Evolutionary conservation across 2,888 invertebrate genomes (phyloP).

Genomic region (Eulithis testata): DNA sequence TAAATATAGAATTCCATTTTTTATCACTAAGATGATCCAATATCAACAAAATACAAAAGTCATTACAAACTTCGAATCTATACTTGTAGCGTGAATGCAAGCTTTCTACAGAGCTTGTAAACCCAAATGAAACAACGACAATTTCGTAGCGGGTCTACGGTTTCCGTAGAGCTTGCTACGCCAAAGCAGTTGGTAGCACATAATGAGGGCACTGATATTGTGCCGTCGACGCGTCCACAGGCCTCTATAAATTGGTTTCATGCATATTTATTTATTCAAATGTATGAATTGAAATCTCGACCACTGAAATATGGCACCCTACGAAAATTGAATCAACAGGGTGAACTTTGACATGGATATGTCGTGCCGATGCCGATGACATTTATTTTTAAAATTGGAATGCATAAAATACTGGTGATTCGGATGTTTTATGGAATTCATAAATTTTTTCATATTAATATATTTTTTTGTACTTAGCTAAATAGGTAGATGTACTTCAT

Average conservation of each 20-base stretch:
- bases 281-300: conserved; percentile 83
- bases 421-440: no score
- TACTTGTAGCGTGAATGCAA: neutral
- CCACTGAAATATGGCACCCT: conserved; percentile 79
- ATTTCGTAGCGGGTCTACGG: conserved; percentile 56
- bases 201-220: conserved; percentile 80
- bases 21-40: no score
- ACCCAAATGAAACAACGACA: conserved; percentile 49
- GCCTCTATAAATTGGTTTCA: conserved; percentile 83
- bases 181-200: conserved; percentile 62
- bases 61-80: no score
- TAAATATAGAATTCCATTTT: no score
- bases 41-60: no score
- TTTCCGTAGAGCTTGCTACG: conserved; percentile 64
- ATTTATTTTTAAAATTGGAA: neutral
- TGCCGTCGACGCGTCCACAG: conserved; percentile 63
- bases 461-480: no score
- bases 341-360: conserved; percentile 66
- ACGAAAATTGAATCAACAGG: conserved; percentile 78
- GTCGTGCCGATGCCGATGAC: conserved; percentile 50
- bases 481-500: neutral
- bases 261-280: conserved; percentile 85
- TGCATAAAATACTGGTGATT: no score
- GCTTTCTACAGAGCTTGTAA: neutral
- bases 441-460: no score